These are phyloP conservation scores for Tyrophagus putrescentiae DNA, from an alignment of 1,140 invertebrate species.

Conservation along the genomic window DNA sequence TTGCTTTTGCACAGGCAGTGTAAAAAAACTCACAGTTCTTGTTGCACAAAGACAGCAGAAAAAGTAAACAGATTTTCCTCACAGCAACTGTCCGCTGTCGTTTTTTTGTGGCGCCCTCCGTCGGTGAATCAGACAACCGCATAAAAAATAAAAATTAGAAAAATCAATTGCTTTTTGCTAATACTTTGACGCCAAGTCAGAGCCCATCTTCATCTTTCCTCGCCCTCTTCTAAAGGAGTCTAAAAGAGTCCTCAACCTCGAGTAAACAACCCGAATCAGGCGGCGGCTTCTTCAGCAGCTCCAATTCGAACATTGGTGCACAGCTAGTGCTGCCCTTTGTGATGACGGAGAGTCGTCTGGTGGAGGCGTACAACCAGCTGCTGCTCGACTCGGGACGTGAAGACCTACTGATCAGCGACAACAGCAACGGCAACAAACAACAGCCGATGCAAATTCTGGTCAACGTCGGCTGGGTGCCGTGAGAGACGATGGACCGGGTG, in stretches of 20 bases:
- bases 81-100: too few relatives aligned
- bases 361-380: neutral
- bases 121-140: too few relatives aligned
- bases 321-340: constrained; percentile 46
- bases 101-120: too few relatives aligned
- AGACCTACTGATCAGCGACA: neutral
- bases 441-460: constrained; percentile 50
- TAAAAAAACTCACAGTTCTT: too few relatives aligned
- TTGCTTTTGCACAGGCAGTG: too few relatives aligned
- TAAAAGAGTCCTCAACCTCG: too few relatives aligned
- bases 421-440: too few relatives aligned
- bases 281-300: constrained; percentile 25
- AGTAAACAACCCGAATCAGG: constrained; percentile 33
- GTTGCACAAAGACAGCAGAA: too few relatives aligned
- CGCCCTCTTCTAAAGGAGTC: constrained; percentile 46
- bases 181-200: constrained; percentile 35
- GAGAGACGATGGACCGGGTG: constrained; percentile 42
- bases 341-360: constrained; percentile 39
- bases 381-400: neutral
- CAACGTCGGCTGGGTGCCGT: constrained; percentile 79
- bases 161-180: too few relatives aligned
- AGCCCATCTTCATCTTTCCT: constrained; percentile 65
- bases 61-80: too few relatives aligned
- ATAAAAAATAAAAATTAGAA: too few relatives aligned
- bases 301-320: constrained; percentile 28